Evolutionary conservation across 2,888 invertebrate species (phyloP).

Genomic region (Agrilus biguttatus): DNA sequence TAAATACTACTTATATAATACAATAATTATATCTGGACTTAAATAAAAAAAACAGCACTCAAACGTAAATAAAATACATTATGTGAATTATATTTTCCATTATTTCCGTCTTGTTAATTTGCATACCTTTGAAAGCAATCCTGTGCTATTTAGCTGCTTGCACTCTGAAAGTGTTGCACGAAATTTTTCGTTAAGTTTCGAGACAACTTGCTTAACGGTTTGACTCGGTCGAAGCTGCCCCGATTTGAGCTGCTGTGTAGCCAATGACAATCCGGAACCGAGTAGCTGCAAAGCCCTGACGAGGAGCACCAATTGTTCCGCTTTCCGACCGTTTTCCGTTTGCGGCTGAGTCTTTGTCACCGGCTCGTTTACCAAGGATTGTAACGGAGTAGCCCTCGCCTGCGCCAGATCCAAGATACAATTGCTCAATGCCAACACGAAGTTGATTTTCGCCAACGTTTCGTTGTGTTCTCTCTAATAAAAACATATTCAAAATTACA

Average conservation of each 20-base stretch:
- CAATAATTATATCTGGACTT: too few relatives aligned
- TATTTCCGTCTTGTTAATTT: too few relatives aligned
- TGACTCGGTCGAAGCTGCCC: conserved; percentile 81
- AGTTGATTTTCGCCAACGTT: conserved; percentile 91
- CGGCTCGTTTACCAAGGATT: conserved; percentile 22
- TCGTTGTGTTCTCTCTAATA: conserved; percentile 79
- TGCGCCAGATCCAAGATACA: conserved; percentile 83
- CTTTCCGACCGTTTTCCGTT: conserved; percentile 36
- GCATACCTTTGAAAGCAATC: conserved; percentile 49
- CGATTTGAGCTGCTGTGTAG: conserved; percentile 70
- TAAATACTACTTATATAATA: too few relatives aligned
- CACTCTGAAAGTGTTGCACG: conserved; percentile 77
- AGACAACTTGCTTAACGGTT: conserved; percentile 79
- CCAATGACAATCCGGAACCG: conserved; percentile 84
- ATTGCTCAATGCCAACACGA: conserved; percentile 89
- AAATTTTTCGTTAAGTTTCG: conserved; percentile 84
- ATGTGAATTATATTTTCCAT: too few relatives aligned
- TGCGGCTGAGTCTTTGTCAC: conserved; percentile 13
- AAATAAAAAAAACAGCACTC: too few relatives aligned
- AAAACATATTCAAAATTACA: conserved; percentile 28
- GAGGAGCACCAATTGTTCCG: conserved; percentile 75
- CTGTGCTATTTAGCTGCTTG: conserved; percentile 68
- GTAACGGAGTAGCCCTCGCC: conserved; percentile 63
- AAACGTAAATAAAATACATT: too few relatives aligned
- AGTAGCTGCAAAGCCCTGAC: conserved; percentile 86